Evolutionary conservation across 2,888 invertebrate genomes (phyloP), one percentile per base, ranked within the genome.

Genomic region (Elysia crispata): DNA sequence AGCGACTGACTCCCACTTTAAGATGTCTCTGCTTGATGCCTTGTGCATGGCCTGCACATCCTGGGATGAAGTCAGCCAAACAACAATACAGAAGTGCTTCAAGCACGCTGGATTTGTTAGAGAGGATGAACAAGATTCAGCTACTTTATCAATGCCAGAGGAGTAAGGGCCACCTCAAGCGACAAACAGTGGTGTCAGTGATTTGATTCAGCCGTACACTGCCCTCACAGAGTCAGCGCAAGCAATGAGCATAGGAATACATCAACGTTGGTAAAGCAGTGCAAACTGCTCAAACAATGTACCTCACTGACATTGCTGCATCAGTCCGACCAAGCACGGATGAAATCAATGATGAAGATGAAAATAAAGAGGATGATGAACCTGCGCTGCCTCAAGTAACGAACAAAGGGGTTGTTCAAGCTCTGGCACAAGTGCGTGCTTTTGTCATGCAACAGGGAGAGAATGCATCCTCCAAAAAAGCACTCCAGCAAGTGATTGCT

Each of bases 1-100:
- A 13, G 20, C 13, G 20, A 15, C 60, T 23, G 60, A 60, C 20
- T 60, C 60, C 72, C 81, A 81, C 81, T 60, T 31, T 23, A 73
- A 31, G 50, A 60, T 75, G 60, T 28, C 57, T 25, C 66, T 74
- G 3, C 31, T 74, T 11, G 74, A 74, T 74, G 57, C 74, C 3
- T 15, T 74, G 18, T 11, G 1, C 23, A 74, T 74, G 60, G 60
- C 60, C 13, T 13, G n/a, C 11, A 20, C 76, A 15, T 11, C 64
- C 18, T 75, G 76, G 64, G 1, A 66, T 49, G 18, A 76, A 18
- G 76, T 76, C 15, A 25, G 18, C 13, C 70, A 70, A 41, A 33
- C 31, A 18, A 70, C 70, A 18, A 33, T 70, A 20, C 31, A 31
- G 41, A 70, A 70, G 41, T 70, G 70, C 33, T 70, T 13, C 41